These are phyloP conservation scores for Tineola bisselliella DNA, from an alignment of 2,888 invertebrate species.

Conservation along the genomic window DNA sequence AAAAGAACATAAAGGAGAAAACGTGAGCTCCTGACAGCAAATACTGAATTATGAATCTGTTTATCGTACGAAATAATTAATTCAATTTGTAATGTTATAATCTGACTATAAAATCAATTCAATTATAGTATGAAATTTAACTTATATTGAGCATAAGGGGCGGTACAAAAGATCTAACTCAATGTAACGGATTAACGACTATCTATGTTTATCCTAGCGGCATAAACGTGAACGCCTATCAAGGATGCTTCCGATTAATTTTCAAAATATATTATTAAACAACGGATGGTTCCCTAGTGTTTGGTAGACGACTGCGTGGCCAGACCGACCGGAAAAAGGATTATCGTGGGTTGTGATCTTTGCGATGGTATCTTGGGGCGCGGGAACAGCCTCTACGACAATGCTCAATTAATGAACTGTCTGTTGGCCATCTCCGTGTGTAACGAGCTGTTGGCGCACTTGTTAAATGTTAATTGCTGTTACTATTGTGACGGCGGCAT, in stretches of 20 bases:
- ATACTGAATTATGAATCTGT: too few species aligned
- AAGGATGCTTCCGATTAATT: slow-evolving; percentile 52
- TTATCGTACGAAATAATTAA: neutral
- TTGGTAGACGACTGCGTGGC: neutral
- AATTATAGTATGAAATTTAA: neutral
- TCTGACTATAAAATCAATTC: slow-evolving; percentile 5
- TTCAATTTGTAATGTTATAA: neutral
- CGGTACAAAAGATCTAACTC: slow-evolving; percentile 39
- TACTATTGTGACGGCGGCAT: neutral
- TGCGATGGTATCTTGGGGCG: slow-evolving; percentile 35
- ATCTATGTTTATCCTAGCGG: slow-evolving; percentile 50
- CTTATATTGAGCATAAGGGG: slow-evolving; percentile 19
- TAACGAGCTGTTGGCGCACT: slow-evolving; percentile 12
- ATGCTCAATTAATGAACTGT: slow-evolving; percentile 54
- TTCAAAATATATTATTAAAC: slow-evolving; percentile 33
- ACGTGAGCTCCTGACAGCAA: too few species aligned
- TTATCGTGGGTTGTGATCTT: slow-evolving; percentile 26
- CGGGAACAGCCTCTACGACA: slow-evolving; percentile 32
- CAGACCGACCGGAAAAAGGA: slow-evolving; percentile 9
- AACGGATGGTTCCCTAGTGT: slow-evolving; percentile 20
- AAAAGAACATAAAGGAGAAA: neutral
- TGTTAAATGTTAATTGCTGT: slow-evolving; percentile 9
- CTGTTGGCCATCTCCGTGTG: slow-evolving; percentile 16
- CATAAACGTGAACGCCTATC: slow-evolving; percentile 40
- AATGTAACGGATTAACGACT: slow-evolving; percentile 41